Base-by-base conservation (phyloP, 2,113 vertebrate species). In the Galemys pyrenaicus region DNA sequence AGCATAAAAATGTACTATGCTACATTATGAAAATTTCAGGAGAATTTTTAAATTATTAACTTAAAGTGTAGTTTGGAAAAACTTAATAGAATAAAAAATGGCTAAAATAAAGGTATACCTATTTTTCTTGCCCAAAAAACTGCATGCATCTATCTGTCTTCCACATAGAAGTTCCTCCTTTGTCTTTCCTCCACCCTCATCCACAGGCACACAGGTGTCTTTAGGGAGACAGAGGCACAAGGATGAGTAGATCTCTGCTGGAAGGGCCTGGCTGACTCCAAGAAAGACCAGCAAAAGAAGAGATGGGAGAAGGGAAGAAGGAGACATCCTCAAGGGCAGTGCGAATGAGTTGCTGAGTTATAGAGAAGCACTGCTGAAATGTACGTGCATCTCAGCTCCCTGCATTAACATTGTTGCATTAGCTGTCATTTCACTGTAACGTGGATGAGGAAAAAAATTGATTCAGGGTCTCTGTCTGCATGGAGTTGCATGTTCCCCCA, bases 321-420 rank as follows among this genome's bases (percentile, higher is more conserved):
- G 30, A 22, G 8, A 24, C 24, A 22, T 35, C 16, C 24, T 70
- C 15, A 0, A 2, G 32, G 20, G 12, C 30, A 56, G 35, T 3
- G 6, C 17, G 10, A 35, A 7, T 0, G 37, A 68, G 37, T 17
- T 6, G 49, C 2, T 56, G 2, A 2, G 17, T 54, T 7, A 19
- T 11, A 4, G 15, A 68, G 6, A 12, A 62, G 77, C 35, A 11
- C 6, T 64, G 26, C 35, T 30, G 16, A 60, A 5, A 3, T 26
- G 6, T 22, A 22, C 20, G 6, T 6, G 19, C 54, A 7, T 22
- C 54, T 56, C 17, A 56, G 54, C 20, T 56, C 51, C 51, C 17
- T 54, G 51, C 19, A 56, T 7, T 56, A 56, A 56, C 54, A 56
- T 56, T 20, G 2, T 56, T 56, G 22, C 54, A 56, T 20, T 56